Evolutionary conservation across 2,888 invertebrate species (phyloP).

Genomic region (Digitonthophagus gazella): DNA sequence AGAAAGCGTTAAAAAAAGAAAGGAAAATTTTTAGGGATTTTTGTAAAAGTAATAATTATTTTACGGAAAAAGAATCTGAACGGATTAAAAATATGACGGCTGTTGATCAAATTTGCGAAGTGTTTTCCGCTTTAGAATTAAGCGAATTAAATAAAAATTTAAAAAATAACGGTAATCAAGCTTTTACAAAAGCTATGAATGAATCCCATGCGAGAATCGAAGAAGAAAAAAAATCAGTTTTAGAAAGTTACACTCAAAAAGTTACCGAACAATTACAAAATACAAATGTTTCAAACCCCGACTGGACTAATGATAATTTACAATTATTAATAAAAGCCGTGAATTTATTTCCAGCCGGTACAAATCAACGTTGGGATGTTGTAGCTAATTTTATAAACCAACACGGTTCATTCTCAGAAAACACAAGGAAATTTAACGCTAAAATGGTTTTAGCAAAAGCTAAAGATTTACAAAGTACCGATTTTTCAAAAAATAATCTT

Average conservation of each 20-base stretch:
- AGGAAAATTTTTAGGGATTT: slow-evolving; percentile 75
- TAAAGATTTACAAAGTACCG: slow-evolving; percentile 88
- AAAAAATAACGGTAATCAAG: slow-evolving; percentile 61
- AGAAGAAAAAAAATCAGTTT: slow-evolving; percentile 67
- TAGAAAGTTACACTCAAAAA: slow-evolving; percentile 56
- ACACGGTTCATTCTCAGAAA: slow-evolving; percentile 63
- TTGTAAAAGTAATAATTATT: slow-evolving; percentile 82
- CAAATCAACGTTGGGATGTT: slow-evolving; percentile 89
- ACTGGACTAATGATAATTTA: slow-evolving; percentile 84
- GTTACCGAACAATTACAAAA: slow-evolving; percentile 40
- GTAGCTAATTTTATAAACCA: slow-evolving; percentile 95
- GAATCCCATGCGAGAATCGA: slow-evolving; percentile 75
- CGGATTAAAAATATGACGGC: slow-evolving; percentile 81
- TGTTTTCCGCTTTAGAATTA: slow-evolving; percentile 67
- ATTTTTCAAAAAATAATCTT: slow-evolving; percentile 78
- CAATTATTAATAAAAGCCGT: slow-evolving; percentile 94
- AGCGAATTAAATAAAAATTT: slow-evolving; percentile 74
- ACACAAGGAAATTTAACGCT: slow-evolving; percentile 66
- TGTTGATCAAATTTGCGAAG: slow-evolving; percentile 89
- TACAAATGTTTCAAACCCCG: slow-evolving; percentile 56
- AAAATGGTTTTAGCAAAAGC: slow-evolving; percentile 95
- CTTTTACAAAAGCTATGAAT: slow-evolving; percentile 66
- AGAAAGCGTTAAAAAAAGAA: slow-evolving; percentile 84
- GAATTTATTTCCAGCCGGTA: slow-evolving; percentile 96
- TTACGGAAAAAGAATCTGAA: slow-evolving; percentile 68